Base-by-base conservation (phyloP, 1,140 invertebrate genomes). In the Magallana angulata region DNA sequence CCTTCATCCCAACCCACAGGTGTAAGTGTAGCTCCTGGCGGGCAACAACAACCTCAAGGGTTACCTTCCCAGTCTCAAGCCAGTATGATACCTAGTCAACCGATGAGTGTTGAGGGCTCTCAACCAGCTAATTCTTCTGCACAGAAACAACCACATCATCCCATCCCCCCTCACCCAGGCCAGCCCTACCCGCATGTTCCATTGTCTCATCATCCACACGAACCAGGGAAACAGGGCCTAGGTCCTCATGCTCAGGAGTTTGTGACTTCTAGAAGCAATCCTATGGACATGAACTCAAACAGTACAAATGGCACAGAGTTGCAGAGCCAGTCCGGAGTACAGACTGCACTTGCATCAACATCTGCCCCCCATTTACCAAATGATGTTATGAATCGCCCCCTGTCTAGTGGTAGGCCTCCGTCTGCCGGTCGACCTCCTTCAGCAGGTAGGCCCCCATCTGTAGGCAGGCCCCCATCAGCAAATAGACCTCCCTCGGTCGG, bases 51-150 rank as follows among this genome's bases (percentile, higher is more conserved):
- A 30, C n/a, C 16, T 7, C 82, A 84, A 18, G 81, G 57, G 36
- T 57, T 57, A 57, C 81, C 48, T 57, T 56, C 81, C 18, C 81
- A 82, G 81, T 82, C 57, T 82, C 81, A 82, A 57, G 57, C 57
- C 81, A 57, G 81, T 82, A 57, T 57, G n/a, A 82, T 57, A 57
- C 36, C 68, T 76, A 76, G 68, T 76, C 68, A 76, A 76, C 68
- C 24, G 24, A 76, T 76, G 68, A 76, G 24, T 76, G 68, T 76
- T 76, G 68, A 76, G 24, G 68, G 18, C 68, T 76, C 68, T 36
- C 68, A 76, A 30, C 68, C 68, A 76, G 18, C 68, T 76, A 76
- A 76, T 76, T 76, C 68, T 12, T 30, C 24, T 76, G 24, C 68
- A 76, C 9, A 36, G 24, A 76, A 76, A 76, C 18, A 76, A 18